Evolutionary conservation across 2,888 invertebrate species (phyloP).

Genomic region (Pyrrhosoma nymphula): DNA sequence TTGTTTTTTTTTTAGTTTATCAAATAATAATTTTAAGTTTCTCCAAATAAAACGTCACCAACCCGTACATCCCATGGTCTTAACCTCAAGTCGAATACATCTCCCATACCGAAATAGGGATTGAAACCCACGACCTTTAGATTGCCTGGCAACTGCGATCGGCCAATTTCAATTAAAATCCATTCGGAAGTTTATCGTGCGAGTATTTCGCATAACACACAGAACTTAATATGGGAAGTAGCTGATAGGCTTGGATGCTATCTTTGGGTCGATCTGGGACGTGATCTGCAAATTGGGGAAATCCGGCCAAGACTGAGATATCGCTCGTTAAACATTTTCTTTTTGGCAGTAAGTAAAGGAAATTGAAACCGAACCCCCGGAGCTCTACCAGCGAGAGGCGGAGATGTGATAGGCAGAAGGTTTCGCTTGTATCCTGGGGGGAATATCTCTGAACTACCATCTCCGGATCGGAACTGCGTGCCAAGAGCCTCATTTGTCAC

Average conservation of each 20-base stretch:
- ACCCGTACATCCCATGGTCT: no score
- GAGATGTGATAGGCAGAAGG: background rate
- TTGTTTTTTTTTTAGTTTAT: no score
- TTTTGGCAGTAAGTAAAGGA: background rate
- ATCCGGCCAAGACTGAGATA: background rate
- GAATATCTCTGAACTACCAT: background rate
- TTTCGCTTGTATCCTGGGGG: background rate
- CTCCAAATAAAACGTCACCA: no score
- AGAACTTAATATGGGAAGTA: background rate
- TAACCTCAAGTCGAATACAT: no score
- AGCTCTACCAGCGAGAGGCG: background rate
- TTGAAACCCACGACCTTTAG: no score
- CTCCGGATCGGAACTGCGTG: background rate
- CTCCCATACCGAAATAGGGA: no score
- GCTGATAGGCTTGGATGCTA: background rate
- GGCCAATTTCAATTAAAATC: no score
- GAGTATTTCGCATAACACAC: background rate
- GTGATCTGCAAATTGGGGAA: slow-evolving; percentile 9
- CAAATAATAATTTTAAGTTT: no score
- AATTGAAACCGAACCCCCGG: background rate
- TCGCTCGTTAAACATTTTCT: background rate
- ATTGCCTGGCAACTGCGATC: no score
- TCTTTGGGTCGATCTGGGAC: background rate
- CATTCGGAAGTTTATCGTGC: no score
- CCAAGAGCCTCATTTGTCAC: slow-evolving; percentile 1